Conservation (phyloP, 2,113 vertebrate species). For the Pseudopodoces humilis region DNA sequence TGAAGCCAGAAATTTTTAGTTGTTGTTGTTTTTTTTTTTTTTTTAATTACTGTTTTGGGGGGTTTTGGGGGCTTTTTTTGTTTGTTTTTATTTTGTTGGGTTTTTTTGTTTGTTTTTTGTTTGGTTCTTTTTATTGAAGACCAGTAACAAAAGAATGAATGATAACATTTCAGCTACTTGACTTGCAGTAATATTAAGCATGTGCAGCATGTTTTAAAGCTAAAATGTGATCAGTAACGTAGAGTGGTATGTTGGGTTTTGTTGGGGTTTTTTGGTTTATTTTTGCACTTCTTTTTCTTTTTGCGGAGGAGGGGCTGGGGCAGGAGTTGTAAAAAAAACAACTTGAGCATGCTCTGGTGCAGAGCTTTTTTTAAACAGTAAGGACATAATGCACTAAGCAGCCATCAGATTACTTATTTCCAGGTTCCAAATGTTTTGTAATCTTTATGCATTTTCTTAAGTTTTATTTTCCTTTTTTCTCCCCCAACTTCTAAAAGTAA, state of each 20-base stretch:
- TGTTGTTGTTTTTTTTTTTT: background rate
- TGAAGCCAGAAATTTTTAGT: background rate
- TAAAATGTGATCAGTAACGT: background rate
- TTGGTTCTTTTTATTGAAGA: background rate
- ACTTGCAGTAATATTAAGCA: background rate
- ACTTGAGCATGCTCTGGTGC: rapidly evolving
- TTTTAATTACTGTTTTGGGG: no score
- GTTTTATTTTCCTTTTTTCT: background rate
- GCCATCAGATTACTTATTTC: background rate
- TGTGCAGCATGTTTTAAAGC: background rate
- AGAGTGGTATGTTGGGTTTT: background rate
- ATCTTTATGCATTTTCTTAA: background rate
- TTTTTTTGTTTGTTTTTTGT: background rate
- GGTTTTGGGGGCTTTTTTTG: background rate
- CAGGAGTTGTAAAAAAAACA: background rate
- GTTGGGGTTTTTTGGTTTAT: rapidly evolving
- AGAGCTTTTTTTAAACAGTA: background rate
- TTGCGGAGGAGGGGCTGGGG: rapidly evolving
- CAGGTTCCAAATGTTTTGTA: background rate
- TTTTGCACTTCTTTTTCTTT: background rate
- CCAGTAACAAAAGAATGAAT: background rate
- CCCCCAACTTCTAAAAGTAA: background rate
- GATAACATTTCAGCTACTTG: background rate
- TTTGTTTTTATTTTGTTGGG: background rate
- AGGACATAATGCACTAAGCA: background rate